Evolutionary conservation across 2,797 vertebrate species (phyloP).

Genomic region (Odontamblyopus rebecca): DNA sequence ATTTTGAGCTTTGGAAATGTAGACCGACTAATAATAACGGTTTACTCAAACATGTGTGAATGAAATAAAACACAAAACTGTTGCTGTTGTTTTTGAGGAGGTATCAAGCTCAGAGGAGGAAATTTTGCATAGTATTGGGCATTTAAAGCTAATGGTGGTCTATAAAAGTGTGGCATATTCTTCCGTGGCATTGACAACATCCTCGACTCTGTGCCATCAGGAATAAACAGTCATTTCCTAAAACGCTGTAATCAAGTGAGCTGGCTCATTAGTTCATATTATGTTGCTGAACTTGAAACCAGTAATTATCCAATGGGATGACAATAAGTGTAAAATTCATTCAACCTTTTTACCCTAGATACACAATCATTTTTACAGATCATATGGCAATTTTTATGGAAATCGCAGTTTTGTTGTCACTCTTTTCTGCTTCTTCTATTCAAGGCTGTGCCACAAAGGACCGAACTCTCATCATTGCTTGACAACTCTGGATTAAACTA

Average conservation of each 20-base stretch:
- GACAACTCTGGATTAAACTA: constrained; percentile 8
- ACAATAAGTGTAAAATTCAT: neutral
- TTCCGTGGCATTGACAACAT: too few relatives aligned
- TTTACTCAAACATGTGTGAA: too few relatives aligned
- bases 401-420: neutral
- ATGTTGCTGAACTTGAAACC: neutral
- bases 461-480: constrained; percentile 23
- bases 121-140: too few relatives aligned
- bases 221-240: too few relatives aligned
- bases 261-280: neutral
- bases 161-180: too few relatives aligned
- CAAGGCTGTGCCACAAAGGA: constrained; percentile 19
- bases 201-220: too few relatives aligned
- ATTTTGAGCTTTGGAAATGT: neutral
- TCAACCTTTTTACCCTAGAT: neutral
- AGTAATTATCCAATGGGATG: neutral
- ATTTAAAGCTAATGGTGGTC: too few relatives aligned
- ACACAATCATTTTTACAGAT: neutral
- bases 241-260: neutral
- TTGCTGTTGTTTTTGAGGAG: too few relatives aligned
- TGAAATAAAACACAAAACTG: too few relatives aligned
- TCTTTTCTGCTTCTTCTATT: constrained; percentile 19
- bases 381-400: neutral
- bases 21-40: too few relatives aligned
- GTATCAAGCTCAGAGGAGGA: too few relatives aligned